A percentile compares a stretch with the other conserved stretches of the same genome.
Conservation (phyloP, 2,888 invertebrate species). For the Oxycera nigricornis region DNA sequence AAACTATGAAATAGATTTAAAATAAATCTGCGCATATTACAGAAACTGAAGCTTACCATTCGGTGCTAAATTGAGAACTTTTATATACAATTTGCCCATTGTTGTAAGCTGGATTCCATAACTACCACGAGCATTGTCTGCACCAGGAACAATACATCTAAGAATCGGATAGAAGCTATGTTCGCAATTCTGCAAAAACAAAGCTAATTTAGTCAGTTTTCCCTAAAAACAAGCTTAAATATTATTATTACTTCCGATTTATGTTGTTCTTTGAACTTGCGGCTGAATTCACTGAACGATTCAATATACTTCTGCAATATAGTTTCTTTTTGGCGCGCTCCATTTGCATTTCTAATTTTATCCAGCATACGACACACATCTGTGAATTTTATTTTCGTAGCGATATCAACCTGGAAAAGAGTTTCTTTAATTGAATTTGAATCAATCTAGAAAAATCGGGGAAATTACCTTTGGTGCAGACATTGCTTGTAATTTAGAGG, state of each 20-base stretch:
- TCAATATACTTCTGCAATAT: slow-evolving; percentile 55
- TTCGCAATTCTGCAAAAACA: slow-evolving; percentile 62
- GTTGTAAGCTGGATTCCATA: slow-evolving; percentile 84
- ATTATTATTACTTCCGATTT: slow-evolving; percentile 36
- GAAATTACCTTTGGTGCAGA: slow-evolving; percentile 1
- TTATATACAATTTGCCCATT: slow-evolving; percentile 76
- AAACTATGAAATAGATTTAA: too few species aligned
- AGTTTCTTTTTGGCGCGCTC: slow-evolving; percentile 51
- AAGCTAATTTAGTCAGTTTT: not conserved
- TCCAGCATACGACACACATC: slow-evolving; percentile 57
- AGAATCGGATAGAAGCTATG: slow-evolving; percentile 75
- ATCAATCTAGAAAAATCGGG: not conserved
- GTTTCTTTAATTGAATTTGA: not conserved
- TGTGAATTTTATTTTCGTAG: slow-evolving; percentile 55
- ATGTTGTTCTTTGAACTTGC: slow-evolving; percentile 51
- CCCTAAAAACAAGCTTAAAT: not conserved
- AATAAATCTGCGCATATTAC: too few species aligned
- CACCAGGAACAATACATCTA: slow-evolving; percentile 78
- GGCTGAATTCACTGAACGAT: slow-evolving; percentile 55
- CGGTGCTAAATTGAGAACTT: slow-evolving; percentile 76
- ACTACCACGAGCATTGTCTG: slow-evolving; percentile 79
- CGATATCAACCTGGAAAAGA: slow-evolving; percentile 56
- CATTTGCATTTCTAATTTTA: slow-evolving; percentile 52
- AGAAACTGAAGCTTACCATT: slow-evolving; percentile 67
- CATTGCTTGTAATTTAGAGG: not conserved